Conservation (phyloP, 23 tunicate species). For the Oikopleura dioica region DNA sequence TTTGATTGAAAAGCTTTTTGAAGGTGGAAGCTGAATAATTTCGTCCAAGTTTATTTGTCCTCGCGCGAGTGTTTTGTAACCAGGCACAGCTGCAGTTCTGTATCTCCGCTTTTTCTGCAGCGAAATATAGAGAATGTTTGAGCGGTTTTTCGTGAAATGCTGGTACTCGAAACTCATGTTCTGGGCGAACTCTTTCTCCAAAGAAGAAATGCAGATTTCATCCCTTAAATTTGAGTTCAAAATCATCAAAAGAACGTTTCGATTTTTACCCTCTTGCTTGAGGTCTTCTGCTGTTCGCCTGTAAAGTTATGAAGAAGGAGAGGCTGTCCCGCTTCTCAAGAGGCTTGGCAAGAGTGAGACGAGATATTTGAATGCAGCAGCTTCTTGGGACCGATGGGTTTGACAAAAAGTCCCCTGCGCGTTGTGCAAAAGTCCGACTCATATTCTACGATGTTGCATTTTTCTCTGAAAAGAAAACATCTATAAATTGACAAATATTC, state of each 20-base stretch:
- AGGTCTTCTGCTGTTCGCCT: neutral
- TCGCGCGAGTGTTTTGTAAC: neutral
- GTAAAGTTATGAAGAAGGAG: neutral
- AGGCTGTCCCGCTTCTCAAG: neutral
- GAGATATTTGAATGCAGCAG: neutral
- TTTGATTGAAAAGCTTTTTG: neutral
- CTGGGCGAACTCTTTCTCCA: no score
- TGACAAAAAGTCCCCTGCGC: neutral
- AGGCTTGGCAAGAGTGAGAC: neutral
- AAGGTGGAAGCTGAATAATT: neutral
- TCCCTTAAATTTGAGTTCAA: neutral
- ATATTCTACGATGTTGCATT: neutral
- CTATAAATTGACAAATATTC: no score
- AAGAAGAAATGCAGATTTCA: neutral
- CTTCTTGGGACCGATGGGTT: neutral
- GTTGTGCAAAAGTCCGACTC: neutral
- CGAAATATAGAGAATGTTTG: conserved; percentile 1
- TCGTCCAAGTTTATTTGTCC: conserved; percentile 7
- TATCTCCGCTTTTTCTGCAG: conserved; percentile 5
- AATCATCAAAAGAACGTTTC: neutral
- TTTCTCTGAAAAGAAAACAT: no score
- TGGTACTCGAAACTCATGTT: neutral
- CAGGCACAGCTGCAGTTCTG: neutral
- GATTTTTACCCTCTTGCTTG: neutral
- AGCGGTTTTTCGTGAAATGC: neutral